Conservation (phyloP, 2,113 vertebrate species). For the Hydrolagus affinis region DNA sequence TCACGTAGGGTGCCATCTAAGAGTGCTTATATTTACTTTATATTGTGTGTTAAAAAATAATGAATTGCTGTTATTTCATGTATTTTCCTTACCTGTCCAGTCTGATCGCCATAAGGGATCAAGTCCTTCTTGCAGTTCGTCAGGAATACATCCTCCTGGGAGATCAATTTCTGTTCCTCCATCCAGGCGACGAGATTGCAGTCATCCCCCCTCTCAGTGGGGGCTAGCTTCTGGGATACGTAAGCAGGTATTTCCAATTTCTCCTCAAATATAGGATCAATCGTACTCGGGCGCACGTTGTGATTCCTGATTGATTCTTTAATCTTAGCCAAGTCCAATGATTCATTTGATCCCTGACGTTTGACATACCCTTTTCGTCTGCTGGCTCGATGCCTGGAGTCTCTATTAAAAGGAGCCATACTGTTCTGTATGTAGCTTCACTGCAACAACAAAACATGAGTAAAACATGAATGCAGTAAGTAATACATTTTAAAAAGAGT, state of each 20-base stretch:
- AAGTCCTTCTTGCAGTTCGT: conserved; percentile 76
- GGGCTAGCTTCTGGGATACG: conserved; percentile 54
- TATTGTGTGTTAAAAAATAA: neutral
- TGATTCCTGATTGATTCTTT: conserved; percentile 31
- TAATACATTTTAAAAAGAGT: neutral
- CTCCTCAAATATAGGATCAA: neutral
- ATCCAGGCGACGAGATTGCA: conserved; percentile 81
- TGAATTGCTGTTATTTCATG: neutral
- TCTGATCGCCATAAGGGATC: conserved; percentile 60
- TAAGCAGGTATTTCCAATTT: conserved; percentile 39
- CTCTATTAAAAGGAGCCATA: conserved; percentile 33
- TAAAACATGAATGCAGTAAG: neutral
- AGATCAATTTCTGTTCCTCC: conserved; percentile 64
- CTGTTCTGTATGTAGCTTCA: neutral
- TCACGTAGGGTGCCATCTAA: neutral
- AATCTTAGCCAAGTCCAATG: conserved; percentile 28
- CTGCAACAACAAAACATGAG: conserved; percentile 20
- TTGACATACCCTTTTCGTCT: neutral
- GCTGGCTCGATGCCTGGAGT: neutral
- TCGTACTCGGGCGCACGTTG: neutral
- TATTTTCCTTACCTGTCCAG: conserved; percentile 43
- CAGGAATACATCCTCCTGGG: conserved; percentile 80
- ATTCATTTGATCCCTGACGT: neutral
- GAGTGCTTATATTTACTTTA: neutral
- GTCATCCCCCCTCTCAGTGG: conserved; percentile 89